Evolutionary conservation across 2,888 invertebrate genomes (phyloP).

Genomic region (Drosophila siamana): DNA sequence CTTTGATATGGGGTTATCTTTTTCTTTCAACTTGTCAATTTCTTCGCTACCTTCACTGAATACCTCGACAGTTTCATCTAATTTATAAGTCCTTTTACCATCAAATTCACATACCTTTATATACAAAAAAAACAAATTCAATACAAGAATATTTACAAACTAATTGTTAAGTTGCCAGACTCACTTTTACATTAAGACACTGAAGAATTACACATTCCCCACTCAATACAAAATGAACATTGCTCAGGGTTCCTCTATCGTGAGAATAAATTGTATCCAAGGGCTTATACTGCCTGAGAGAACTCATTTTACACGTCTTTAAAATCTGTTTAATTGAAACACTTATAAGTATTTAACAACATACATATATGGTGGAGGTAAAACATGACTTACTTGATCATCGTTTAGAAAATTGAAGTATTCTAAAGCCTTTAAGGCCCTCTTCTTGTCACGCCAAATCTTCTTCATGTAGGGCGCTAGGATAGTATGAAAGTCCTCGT

Average conservation of each 20-base stretch:
- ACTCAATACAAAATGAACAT: conserved; percentile 83
- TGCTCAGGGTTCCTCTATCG: conserved; percentile 78
- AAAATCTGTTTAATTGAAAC: conserved; percentile 48
- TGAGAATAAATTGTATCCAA: conserved; percentile 81
- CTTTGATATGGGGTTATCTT: not conserved
- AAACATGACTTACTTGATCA: conserved; percentile 67
- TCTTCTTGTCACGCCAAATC: conserved; percentile 79
- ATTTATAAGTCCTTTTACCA: conserved; percentile 33
- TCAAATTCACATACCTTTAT: conserved; percentile 37
- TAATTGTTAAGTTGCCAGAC: not conserved
- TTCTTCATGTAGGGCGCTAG: conserved; percentile 79
- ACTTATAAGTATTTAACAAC: not conserved
- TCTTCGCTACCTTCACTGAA: not conserved
- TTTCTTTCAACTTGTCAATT: not conserved
- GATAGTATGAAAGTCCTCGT: conserved; percentile 86
- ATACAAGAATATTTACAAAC: not conserved
- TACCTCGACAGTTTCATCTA: conserved; percentile 1
- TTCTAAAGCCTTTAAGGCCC: conserved; percentile 77
- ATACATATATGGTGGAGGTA: not conserved
- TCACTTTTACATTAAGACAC: conserved; percentile 79
- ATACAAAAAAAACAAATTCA: not conserved
- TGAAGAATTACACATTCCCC: conserved; percentile 84
- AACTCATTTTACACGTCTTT: conserved; percentile 72
- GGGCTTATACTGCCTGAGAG: conserved; percentile 80
- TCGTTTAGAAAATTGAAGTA: conserved; percentile 80